A percentile compares a stretch with the other conserved stretches of the same genome.
These are phyloP conservation scores for Tyrophagus putrescentiae DNA, from an alignment of 1,140 invertebrate genomes.

Conservation along the genomic window DNA sequence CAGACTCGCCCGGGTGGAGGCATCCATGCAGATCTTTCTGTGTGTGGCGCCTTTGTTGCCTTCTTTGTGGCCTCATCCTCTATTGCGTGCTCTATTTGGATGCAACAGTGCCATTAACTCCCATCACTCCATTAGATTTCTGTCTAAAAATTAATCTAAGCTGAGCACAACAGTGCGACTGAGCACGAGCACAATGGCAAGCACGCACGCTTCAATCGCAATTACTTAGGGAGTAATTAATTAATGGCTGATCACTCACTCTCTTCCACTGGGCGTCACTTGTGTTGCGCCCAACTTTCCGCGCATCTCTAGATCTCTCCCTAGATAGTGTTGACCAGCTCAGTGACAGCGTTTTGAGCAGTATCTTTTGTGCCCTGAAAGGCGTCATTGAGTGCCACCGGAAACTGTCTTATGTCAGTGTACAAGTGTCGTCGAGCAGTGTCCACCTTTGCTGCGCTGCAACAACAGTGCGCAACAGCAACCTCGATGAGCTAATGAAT, in stretches of 20 bases:
- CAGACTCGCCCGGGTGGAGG: too few species aligned
- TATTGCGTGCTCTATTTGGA: background rate
- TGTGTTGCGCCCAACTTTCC: background rate
- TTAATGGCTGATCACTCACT: background rate
- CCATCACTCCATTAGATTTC: too few species aligned
- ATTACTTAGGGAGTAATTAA: background rate
- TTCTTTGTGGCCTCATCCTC: slow-evolving; percentile 9
- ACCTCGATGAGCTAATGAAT: background rate
- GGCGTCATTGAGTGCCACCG: background rate
- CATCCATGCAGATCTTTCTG: background rate
- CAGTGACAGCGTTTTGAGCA: too few species aligned
- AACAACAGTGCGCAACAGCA: background rate
- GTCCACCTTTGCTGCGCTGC: background rate
- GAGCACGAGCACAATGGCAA: too few species aligned
- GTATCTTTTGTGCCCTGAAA: slow-evolving; percentile 5
- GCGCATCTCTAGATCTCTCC: background rate
- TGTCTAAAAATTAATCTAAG: too few species aligned
- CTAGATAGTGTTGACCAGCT: background rate
- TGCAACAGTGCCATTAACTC: too few species aligned
- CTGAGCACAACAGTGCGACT: too few species aligned
- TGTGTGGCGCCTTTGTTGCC: background rate
- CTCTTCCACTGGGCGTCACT: background rate
- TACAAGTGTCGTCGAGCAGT: background rate
- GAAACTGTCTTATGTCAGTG: slow-evolving; percentile 7
- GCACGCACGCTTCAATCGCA: too few species aligned